Evolutionary conservation across 2,888 invertebrate genomes (phyloP), one percentile per base, ranked within the genome.

Genomic region (Hoplodrina ambigua): DNA sequence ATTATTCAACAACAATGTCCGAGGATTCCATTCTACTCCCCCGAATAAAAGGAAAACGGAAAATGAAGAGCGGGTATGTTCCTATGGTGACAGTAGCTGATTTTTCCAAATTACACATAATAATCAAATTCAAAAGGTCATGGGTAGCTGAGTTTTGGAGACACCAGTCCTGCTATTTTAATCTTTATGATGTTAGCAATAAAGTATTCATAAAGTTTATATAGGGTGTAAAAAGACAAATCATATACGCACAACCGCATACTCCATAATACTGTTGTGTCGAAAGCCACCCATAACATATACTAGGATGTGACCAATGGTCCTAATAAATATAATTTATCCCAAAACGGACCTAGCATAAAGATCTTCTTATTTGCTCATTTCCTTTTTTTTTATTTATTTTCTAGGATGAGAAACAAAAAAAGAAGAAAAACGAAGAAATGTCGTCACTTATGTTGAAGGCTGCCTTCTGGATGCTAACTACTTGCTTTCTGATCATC

Each of bases 401-500:
- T n/a, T n/a, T 90, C 33, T 79, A 94, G 92, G 89, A 93, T 54
- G 90, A 93, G 54, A 90, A 93, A 68, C 90, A 94, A 25, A 92
- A 94, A 71, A 93, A 93, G 69, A 92, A 94, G 75, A 91, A 94
- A 75, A 91, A 91, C 78, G 97, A 97, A 66, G 98, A 98, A 89
- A 91, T 98, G 78, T 97, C 97, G 0, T 97, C 98, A 0, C 91
- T 98, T 4, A 79, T 98, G 37, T 97, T 97, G 33, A 98, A 98
- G 89, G 97, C 97, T 0, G 96, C 97, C n/a, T 96, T 98, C 61
- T 98, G 98, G 98, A 97, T 98, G 96, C 92, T 98, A 41, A 97
- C 97, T 4, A 97, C 97, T 19, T 98, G 97, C 86, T 96, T 98
- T 93, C 96, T 98, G 46, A 96, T 98, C 37, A 96, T 97, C n/a